Conservation (phyloP, 2,113 vertebrate genomes). For the Sapayoa aenigma region DNA sequence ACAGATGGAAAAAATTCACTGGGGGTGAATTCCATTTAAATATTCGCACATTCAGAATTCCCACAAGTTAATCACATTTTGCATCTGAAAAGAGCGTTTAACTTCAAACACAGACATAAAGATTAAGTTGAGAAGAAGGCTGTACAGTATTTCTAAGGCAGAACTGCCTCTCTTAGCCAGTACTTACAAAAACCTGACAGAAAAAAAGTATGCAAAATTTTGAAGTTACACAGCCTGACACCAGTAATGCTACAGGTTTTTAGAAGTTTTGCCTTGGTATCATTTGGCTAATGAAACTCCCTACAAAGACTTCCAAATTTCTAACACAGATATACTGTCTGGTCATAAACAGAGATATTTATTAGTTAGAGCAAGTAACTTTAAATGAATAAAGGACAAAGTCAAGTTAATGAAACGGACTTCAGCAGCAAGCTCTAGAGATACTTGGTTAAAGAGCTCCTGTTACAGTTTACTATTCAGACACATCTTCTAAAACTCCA, state of each 20-base stretch:
- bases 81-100: neutral
- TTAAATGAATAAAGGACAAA: neutral
- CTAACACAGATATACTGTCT: neutral
- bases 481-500: neutral
- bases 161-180: neutral
- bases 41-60: neutral
- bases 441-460: neutral
- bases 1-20: neutral
- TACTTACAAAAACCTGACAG: neutral
- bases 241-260: neutral
- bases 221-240: neutral
- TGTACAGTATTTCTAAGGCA: neutral
- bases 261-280: neutral
- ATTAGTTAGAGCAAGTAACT: neutral
- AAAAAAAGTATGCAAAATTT: neutral
- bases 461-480: neutral
- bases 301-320: neutral
- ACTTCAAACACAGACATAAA: neutral
- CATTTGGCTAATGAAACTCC: neutral
- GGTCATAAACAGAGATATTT: neutral
- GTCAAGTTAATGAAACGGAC: neutral
- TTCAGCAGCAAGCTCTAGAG: neutral
- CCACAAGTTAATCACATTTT: conserved; percentile 13
- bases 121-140: neutral
- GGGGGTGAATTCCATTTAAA: too few relatives aligned